A percentile compares a stretch with the other conserved stretches of the same genome.
phyloP scores from a whole-genome alignment of 2,797 vertebrate genomes.

The Girardinus metallicus region DNA sequence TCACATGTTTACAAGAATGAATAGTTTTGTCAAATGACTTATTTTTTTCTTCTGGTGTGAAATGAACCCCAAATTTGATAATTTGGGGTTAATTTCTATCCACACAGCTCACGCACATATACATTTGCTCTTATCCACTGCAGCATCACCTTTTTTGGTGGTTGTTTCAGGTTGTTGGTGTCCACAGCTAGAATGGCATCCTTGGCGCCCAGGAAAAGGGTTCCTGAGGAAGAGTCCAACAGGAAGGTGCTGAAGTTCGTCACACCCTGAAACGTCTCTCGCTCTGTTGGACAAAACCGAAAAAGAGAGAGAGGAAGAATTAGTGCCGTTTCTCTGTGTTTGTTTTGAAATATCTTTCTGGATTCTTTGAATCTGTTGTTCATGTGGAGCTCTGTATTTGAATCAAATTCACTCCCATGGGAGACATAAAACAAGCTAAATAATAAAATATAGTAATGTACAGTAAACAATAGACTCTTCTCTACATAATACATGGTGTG shows the following conservation, averaged over 20 bases:
- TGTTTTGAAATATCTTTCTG: neutral
- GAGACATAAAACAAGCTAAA: slow-evolving; percentile 45
- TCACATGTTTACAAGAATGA: neutral
- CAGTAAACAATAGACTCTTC: slow-evolving; percentile 40
- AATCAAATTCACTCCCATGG: slow-evolving; percentile 6
- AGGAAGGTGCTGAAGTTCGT: slow-evolving; percentile 85
- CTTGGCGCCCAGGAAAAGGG: slow-evolving; percentile 83
- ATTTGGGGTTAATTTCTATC: neutral
- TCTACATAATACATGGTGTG: slow-evolving; percentile 38
- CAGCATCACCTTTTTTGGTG: slow-evolving; percentile 17
- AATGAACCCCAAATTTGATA: neutral
- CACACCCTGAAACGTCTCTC: slow-evolving; percentile 54
- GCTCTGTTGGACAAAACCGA: slow-evolving; percentile 32
- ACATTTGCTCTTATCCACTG: neutral
- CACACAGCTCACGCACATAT: neutral
- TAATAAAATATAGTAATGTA: slow-evolving; percentile 40
- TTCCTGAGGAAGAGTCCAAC: slow-evolving; percentile 75
- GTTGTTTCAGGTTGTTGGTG: slow-evolving; percentile 61
- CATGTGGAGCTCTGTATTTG: slow-evolving; percentile 1
- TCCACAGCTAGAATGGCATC: slow-evolving; percentile 84
- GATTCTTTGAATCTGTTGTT: slow-evolving; percentile 6
- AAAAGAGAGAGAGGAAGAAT: neutral
- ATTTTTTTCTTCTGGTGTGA: neutral
- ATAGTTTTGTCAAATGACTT: neutral
- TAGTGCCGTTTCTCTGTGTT: neutral